These are phyloP conservation scores for Hemibagrus wyckioides DNA, from an alignment of 2,113 vertebrate species.

Conservation along the genomic window DNA sequence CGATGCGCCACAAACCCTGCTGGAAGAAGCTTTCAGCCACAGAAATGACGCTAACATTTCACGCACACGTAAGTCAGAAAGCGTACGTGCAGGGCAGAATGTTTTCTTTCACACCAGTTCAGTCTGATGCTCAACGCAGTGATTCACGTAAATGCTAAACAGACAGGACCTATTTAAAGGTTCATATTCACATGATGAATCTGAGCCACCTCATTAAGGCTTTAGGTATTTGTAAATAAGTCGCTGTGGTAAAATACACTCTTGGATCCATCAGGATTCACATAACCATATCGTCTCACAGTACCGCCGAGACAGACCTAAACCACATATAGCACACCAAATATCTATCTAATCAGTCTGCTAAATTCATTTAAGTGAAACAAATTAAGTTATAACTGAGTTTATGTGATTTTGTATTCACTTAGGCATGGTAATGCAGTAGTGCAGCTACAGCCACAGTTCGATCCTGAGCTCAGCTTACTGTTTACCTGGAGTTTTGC, in stretches of 20 bases:
- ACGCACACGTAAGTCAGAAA: neutral
- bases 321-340: neutral
- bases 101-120: neutral
- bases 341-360: neutral
- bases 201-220: neutral
- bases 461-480: neutral
- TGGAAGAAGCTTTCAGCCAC: neutral
- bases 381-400: neutral
- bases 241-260: neutral
- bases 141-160: neutral
- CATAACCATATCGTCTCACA: neutral
- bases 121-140: neutral
- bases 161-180: neutral
- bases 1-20: constrained; percentile 38
- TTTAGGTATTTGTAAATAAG: neutral
- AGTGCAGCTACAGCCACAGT: no score
- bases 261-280: neutral
- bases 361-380: neutral
- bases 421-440: neutral
- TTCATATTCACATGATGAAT: neutral
- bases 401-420: neutral
- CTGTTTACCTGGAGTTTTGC: neutral
- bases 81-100: neutral
- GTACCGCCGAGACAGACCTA: neutral
- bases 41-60: constrained; percentile 20